A percentile compares a stretch with the other conserved stretches of the same genome.
These are phyloP conservation scores for Eubucco bourcierii DNA, from an alignment of 2,113 vertebrate genomes.

Conservation along the genomic window DNA sequence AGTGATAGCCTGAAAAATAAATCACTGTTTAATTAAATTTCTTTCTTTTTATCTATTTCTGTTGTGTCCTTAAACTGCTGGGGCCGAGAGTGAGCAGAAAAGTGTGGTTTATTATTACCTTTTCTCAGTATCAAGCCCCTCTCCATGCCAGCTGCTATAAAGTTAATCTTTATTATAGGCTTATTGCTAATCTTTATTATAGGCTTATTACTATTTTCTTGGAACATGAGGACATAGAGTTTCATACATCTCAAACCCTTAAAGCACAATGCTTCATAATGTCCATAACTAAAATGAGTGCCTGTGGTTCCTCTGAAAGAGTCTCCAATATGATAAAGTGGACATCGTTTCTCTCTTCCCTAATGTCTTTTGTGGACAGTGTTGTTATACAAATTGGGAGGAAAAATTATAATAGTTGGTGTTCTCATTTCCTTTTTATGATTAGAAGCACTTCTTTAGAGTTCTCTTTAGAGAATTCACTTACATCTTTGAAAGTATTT, in stretches of 20 bases:
- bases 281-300: background rate
- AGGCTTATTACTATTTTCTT: slow-evolving; percentile 3
- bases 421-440: background rate
- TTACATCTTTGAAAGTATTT: background rate
- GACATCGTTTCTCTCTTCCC: background rate
- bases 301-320: background rate
- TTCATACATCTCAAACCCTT: background rate
- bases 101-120: background rate
- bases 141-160: background rate
- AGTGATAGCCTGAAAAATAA: background rate
- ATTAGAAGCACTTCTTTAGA: background rate
- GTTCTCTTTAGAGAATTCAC: background rate
- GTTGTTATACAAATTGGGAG: background rate
- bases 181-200: slow-evolving; percentile 30
- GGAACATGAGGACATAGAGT: background rate
- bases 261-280: background rate
- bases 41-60: background rate
- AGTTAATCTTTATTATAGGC: slow-evolving; percentile 36
- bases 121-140: background rate
- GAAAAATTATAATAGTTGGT: background rate
- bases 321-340: background rate
- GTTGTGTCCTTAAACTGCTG: background rate
- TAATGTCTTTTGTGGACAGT: background rate
- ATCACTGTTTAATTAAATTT: slow-evolving; percentile 19
- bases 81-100: background rate